Conservation (phyloP, 2,797 vertebrate genomes). For the Epinephelus malabaricus region DNA sequence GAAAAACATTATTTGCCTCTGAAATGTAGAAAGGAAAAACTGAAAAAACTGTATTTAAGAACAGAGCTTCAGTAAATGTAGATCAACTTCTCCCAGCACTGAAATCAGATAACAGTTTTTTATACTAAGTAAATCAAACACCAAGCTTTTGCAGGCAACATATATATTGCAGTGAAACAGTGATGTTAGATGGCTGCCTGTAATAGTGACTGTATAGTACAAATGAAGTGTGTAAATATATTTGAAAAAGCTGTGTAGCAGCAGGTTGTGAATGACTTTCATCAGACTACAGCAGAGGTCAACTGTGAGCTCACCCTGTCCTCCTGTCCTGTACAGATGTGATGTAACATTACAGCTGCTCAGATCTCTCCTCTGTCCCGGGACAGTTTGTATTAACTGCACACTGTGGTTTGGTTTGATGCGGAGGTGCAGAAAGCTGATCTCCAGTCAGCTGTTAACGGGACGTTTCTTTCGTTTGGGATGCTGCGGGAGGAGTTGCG, state of each 20-base stretch:
- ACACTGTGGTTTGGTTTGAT: too few species aligned
- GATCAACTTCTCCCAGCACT: too few species aligned
- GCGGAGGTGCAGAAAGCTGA: conserved; percentile 20
- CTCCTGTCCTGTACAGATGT: conserved; percentile 23
- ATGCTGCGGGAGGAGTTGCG: conserved; percentile 31
- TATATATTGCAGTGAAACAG: too few species aligned
- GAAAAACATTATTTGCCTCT: not conserved
- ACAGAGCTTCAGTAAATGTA: too few species aligned
- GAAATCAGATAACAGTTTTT: too few species aligned
- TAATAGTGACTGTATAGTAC: not conserved
- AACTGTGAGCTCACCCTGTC: not conserved
- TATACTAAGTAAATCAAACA: too few species aligned
- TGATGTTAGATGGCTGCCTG: too few species aligned
- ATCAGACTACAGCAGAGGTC: conserved; percentile 27
- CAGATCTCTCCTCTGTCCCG: not conserved
- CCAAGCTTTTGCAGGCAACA: too few species aligned
- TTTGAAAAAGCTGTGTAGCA: not conserved
- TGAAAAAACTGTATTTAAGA: not conserved
- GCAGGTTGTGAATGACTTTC: not conserved
- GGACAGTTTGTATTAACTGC: conserved; percentile 7
- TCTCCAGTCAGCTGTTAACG: conserved; percentile 32
- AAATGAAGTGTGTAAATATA: not conserved
- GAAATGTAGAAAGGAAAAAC: not conserved
- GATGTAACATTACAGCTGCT: conserved; percentile 39
- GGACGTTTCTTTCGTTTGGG: not conserved